Evolutionary conservation across 2,797 vertebrate species (phyloP).

Genomic region (Hafferia zeledoni): DNA sequence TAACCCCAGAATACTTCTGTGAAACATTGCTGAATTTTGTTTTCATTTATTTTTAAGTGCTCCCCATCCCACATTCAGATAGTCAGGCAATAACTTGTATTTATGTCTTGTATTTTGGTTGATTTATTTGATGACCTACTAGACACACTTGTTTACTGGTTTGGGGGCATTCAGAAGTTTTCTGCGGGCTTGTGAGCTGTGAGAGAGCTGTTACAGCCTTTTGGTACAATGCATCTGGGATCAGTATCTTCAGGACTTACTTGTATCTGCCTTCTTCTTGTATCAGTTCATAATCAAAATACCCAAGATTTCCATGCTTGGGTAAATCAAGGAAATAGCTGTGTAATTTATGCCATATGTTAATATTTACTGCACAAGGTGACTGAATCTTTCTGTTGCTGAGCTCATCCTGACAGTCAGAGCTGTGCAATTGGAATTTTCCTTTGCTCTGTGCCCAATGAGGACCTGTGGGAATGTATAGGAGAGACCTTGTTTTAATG

Average conservation of each 20-base stretch:
- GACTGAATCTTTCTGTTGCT: not conserved
- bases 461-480: not conserved
- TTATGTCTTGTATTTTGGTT: not conserved
- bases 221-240: not conserved
- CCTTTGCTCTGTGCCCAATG: not conserved
- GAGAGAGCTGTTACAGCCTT: not conserved
- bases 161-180: not conserved
- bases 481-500: not conserved
- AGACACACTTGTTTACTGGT: not conserved
- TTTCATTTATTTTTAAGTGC: not conserved
- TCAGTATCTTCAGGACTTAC: not conserved
- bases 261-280: not conserved
- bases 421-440: not conserved
- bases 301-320: not conserved
- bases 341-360: not conserved
- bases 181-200: not conserved
- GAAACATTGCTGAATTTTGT: not conserved
- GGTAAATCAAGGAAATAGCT: not conserved
- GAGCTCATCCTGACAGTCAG: not conserved
- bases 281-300: not conserved
- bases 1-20: fast-evolving
- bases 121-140: not conserved
- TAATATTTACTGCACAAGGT: not conserved
- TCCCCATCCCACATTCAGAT: not conserved
- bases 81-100: not conserved